These are phyloP conservation scores for Oeneis ivallda DNA, from an alignment of 2,888 invertebrate species.

Conservation along the genomic window DNA sequence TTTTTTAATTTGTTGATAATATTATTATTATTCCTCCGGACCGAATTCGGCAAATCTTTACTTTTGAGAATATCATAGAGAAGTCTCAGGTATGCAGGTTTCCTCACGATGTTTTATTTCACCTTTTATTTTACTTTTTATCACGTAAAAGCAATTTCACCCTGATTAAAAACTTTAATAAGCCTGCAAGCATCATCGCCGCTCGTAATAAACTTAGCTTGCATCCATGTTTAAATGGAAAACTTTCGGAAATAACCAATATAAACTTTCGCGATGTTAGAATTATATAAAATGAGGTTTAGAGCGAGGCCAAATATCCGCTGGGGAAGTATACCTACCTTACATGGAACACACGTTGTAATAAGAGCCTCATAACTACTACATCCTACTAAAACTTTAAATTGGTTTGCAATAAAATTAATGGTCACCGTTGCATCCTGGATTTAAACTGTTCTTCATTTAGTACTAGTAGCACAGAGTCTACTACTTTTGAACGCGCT, in stretches of 20 bases:
- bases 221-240: constrained; percentile 40
- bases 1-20: no score
- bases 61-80: no score
- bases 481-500: no score
- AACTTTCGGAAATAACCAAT: constrained; percentile 20
- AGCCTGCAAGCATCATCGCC: background rate
- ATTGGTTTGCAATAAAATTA: constrained; percentile 32
- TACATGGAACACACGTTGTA: constrained; percentile 14
- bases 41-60: no score
- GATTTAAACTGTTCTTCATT: no score
- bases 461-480: no score
- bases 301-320: constrained; percentile 39
- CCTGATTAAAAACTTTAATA: background rate
- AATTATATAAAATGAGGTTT: constrained; percentile 41
- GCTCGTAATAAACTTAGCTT: constrained; percentile 16
- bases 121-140: no score
- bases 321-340: constrained; percentile 39
- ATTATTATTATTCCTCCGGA: no score
- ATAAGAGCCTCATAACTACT: constrained; percentile 22
- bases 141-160: background rate
- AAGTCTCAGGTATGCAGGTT: no score
- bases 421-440: no score
- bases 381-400: constrained; percentile 47
- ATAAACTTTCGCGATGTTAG: constrained; percentile 18
- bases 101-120: no score